A percentile compares a stretch with the other conserved stretches of the same genome.
phyloP scores from a whole-genome alignment of 2,888 invertebrate genomes.

The Scaptomyza parva region DNA sequence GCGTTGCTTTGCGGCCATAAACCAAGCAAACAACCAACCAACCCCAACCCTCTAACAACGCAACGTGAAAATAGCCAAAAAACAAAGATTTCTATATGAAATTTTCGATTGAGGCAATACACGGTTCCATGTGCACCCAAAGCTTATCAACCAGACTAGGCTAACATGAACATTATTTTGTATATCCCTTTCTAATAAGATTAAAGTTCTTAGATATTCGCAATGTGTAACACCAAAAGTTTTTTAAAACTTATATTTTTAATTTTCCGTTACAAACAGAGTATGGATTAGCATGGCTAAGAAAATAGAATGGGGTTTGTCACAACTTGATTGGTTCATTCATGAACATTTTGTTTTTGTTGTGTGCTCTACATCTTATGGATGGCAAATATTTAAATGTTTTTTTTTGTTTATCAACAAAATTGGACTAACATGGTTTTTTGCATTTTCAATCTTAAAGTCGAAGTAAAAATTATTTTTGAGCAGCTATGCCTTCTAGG shows the following conservation, averaged over 20 bases:
- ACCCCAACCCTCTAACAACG: conserved; percentile 31
- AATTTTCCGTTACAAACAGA: background rate
- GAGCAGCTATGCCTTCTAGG: conserved; percentile 57
- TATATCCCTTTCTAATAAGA: too few species aligned
- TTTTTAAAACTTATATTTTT: background rate
- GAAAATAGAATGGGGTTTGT: conserved; percentile 25
- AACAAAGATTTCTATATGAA: conserved; percentile 2
- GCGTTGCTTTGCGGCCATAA: conserved; percentile 61
- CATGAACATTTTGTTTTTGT: conserved; percentile 45
- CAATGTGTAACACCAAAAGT: too few species aligned
- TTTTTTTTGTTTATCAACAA: conserved; percentile 12
- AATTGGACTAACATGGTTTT: conserved; percentile 8
- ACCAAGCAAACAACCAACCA: conserved; percentile 27
- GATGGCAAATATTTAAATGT: conserved; percentile 8
- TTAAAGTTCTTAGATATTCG: too few species aligned
- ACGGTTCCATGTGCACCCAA: too few species aligned
- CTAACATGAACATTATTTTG: too few species aligned
- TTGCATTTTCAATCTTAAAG: background rate
- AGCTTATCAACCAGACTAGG: too few species aligned
- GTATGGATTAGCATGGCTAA: conserved; percentile 15
- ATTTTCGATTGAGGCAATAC: background rate
- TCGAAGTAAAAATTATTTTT: conserved; percentile 1
- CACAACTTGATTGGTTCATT: conserved; percentile 50
- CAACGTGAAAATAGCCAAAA: conserved; percentile 20
- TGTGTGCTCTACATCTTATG: conserved; percentile 1